phyloP scores from a whole-genome alignment of 1,140 invertebrate species.

The Conus ventricosus region DNA sequence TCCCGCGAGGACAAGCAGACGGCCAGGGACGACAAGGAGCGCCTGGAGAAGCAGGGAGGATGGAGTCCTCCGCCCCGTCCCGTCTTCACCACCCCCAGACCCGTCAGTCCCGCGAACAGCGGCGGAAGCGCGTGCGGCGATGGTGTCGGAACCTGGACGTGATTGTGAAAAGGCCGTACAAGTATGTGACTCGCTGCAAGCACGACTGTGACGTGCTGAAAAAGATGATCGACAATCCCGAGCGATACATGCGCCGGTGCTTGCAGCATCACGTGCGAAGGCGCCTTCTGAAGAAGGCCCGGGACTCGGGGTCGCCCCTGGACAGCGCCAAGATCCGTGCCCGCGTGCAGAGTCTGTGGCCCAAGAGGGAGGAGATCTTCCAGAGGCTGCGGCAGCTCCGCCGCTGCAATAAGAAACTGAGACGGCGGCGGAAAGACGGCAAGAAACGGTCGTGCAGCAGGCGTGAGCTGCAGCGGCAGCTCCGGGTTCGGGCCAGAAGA shows the following conservation, averaged over 20 bases:
- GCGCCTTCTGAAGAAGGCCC: not conserved
- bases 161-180: conserved; percentile 10
- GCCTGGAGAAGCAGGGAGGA: not conserved
- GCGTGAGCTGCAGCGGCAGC: not conserved
- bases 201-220: conserved; percentile 21
- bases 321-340: conserved; percentile 7
- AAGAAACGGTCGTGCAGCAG: not conserved
- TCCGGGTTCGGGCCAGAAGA: not conserved
- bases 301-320: not conserved
- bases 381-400: conserved; percentile 15
- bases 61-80: not conserved
- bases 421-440: not conserved
- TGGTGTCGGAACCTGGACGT: conserved; percentile 30
- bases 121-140: conserved; percentile 15
- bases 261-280: not conserved
- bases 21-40: not conserved
- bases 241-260: conserved; percentile 21
- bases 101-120: conserved; percentile 17
- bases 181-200: conserved; percentile 19
- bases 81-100: not conserved
- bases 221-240: not conserved
- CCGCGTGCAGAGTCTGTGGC: conserved; percentile 16
- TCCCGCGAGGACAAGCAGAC: not conserved
- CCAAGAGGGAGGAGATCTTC: conserved; percentile 19
- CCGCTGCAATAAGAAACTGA: conserved; percentile 12